Percentiles rank a stretch among this genome's conserved stretches.
phyloP scores from a whole-genome alignment of 2,888 invertebrate genomes.

The Heteropelma amictum region DNA sequence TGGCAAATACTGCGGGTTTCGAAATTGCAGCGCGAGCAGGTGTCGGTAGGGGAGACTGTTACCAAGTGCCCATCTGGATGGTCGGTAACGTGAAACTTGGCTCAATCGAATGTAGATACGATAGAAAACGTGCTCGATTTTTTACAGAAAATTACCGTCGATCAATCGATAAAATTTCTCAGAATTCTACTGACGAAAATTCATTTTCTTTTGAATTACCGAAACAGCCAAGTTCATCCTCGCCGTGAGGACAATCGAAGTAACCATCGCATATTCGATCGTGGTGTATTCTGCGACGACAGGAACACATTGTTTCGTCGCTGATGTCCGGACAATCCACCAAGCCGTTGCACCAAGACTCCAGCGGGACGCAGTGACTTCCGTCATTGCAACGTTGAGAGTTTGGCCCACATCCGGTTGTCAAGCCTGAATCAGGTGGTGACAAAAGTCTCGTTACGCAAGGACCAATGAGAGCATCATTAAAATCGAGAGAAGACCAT shows the following conservation, averaged over 20 bases:
- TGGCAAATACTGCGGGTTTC: no score
- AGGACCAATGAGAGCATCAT: neutral
- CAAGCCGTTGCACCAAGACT: constrained; percentile 85
- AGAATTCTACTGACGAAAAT: neutral
- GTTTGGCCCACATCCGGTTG: constrained; percentile 42
- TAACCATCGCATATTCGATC: constrained; percentile 88
- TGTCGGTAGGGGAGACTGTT: no score
- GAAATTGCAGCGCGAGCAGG: no score
- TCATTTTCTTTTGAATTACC: constrained; percentile 78
- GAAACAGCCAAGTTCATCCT: constrained; percentile 89
- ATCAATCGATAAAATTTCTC: neutral
- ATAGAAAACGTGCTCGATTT: no score
- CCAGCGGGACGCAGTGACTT: constrained; percentile 79
- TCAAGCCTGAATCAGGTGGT: constrained; percentile 45
- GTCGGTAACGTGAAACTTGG: no score
- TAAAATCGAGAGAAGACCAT: neutral
- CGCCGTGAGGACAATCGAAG: constrained; percentile 89
- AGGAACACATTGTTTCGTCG: constrained; percentile 87
- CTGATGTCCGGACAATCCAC: constrained; percentile 88
- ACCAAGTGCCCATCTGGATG: no score
- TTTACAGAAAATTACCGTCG: no score
- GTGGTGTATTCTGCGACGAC: constrained; percentile 84
- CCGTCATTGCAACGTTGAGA: constrained; percentile 63
- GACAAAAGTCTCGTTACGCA: no score
- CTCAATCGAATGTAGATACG: no score